phyloP scores from a whole-genome alignment of 2,113 vertebrate species.

The Panurus biarmicus region DNA sequence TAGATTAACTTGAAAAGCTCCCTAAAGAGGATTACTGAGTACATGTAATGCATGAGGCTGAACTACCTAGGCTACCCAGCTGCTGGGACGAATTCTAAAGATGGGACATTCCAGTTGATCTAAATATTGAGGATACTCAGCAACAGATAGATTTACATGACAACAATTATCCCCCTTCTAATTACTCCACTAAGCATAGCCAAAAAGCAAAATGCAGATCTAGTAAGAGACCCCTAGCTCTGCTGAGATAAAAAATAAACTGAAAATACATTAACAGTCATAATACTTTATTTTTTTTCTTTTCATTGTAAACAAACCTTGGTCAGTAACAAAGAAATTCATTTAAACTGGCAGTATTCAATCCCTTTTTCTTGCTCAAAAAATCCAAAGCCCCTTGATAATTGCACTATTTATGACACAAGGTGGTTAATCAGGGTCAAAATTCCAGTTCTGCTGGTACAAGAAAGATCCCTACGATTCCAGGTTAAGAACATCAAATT shows the following conservation, averaged over 20 bases:
- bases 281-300: constrained; percentile 46
- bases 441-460: constrained; percentile 49
- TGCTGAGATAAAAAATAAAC: not conserved
- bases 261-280: not conserved
- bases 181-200: not conserved
- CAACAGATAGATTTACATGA: not conserved
- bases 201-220: not conserved
- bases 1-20: constrained; percentile 17
- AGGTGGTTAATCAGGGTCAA: constrained; percentile 27
- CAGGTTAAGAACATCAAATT: constrained; percentile 16
- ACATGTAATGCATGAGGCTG: not conserved
- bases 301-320: constrained; percentile 29
- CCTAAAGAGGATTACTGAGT: not conserved
- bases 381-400: not conserved
- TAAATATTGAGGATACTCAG: not conserved
- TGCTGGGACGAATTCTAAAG: not conserved
- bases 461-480: constrained; percentile 23
- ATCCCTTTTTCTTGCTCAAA: constrained; percentile 21
- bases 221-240: not conserved
- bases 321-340: not conserved
- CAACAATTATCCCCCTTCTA: not conserved
- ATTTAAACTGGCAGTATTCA: constrained; percentile 13
- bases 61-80: not conserved
- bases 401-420: not conserved
- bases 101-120: not conserved